Evolutionary conservation across 2,888 invertebrate species (phyloP), one percentile per base, ranked within the genome.

Genomic region (Harpalus rubripes): DNA sequence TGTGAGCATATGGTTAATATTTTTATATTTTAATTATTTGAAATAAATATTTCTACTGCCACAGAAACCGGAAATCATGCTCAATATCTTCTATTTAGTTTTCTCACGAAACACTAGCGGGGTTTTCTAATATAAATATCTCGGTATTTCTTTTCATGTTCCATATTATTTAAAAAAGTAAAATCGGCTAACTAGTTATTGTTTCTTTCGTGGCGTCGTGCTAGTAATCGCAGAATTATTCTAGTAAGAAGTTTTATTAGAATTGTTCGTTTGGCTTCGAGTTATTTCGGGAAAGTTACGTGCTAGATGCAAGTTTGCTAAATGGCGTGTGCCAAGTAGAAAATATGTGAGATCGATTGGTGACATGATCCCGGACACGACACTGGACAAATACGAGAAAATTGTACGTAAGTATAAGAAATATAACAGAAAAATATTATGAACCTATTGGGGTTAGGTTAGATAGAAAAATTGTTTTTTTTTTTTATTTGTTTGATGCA

Each of bases 261-360:
- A 41, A 68, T 68, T 58, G 68, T 81, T 72, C 56, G 65, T 81
- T 68, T 81, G 10, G 39, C 68, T 16, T 16, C 39, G 52, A 32
- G 44, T 81, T 81, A 81, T 81, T 81, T 81, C 58, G 56, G 72
- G 68, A 81, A 65, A 68, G 26, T 81, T 72, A 68, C 81, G 81
- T 81, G 81, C 68, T 68, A 32, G 52, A 81, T 72, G 72, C 68
- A 68, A 81, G 81, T 81, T 81, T 81, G 72, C 32, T 52, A 81
- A 81, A 68, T 81, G 58, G 81, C 81, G 81, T 81, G 81, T 81
- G 81, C 72, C 22, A 81, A 68, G 81, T 65, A 44, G 63, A 81
- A 32, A 81, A 81, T 81, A 81, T 81, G 39, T 44, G 8, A 7
- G 81, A 81, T 81, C 63, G 81, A 81, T 81, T 63, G 81, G 81